A percentile compares a stretch with the other conserved stretches of the same genome.
Conservation (phyloP, 2,113 vertebrate genomes). For the Lycocorax pyrrhopterus region DNA sequence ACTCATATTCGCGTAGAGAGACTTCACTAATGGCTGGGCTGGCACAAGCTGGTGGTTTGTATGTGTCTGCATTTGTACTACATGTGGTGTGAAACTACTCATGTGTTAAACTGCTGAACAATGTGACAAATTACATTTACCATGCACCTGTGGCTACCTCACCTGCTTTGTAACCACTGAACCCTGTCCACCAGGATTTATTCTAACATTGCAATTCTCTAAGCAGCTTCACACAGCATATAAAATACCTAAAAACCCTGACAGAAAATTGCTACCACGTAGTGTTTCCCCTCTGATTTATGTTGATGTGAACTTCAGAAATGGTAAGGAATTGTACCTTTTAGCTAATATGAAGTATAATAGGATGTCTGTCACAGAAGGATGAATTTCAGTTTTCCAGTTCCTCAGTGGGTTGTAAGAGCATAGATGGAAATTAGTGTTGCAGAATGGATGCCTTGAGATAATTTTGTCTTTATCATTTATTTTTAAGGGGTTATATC, state of each 20-base stretch:
- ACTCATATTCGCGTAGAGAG: background rate
- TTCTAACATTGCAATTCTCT: constrained; percentile 30
- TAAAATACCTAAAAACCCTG: background rate
- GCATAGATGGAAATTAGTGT: background rate
- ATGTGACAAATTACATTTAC: constrained; percentile 60
- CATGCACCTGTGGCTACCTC: constrained; percentile 50
- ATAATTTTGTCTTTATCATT: background rate
- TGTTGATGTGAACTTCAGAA: background rate
- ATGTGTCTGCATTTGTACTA: background rate
- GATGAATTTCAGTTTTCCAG: background rate
- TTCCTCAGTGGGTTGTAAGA: background rate
- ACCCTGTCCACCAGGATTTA: constrained; percentile 22
- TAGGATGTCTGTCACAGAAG: background rate
- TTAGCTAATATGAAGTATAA: background rate
- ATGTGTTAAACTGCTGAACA: constrained; percentile 53
- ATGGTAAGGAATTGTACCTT: background rate
- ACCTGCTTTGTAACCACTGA: constrained; percentile 42
- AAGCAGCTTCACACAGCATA: background rate
- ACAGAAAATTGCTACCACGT: background rate
- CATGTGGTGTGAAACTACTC: constrained; percentile 32
- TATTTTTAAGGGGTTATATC: background rate
- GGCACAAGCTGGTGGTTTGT: background rate
- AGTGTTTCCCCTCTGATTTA: background rate
- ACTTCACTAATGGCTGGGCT: background rate
- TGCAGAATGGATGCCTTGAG: background rate